These are phyloP conservation scores for Oreotrochilus melanogaster DNA, from an alignment of 2,113 vertebrate species.

Conservation along the genomic window DNA sequence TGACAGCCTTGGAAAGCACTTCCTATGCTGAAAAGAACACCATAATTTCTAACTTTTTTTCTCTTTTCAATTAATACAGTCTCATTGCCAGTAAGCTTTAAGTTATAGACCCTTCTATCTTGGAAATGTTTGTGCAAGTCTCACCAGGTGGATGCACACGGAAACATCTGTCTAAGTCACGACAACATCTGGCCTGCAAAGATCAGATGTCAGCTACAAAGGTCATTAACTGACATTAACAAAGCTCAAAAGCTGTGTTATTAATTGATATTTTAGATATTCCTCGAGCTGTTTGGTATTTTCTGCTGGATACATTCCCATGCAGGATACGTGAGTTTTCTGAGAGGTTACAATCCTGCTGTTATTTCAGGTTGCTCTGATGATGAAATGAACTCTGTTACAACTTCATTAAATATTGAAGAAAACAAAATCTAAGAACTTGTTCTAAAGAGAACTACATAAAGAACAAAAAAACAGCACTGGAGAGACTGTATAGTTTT, in stretches of 20 bases:
- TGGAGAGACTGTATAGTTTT: not conserved
- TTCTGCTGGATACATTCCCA: not conserved
- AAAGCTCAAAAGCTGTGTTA: not conserved
- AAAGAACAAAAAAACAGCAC: not conserved
- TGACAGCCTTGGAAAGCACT: not conserved
- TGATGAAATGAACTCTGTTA: not conserved
- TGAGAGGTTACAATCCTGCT: not conserved
- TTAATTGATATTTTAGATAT: rapidly evolving
- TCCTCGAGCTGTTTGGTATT: not conserved
- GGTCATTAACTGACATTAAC: not conserved
- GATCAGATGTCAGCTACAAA: not conserved
- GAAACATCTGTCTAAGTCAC: rapidly evolving
- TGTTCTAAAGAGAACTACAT: not conserved
- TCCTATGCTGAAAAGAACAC: rapidly evolving
- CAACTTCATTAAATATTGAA: not conserved
- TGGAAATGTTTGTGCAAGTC: not conserved
- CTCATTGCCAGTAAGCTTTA: not conserved
- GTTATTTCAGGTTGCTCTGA: not conserved
- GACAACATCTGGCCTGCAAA: not conserved
- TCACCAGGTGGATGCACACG: rapidly evolving
- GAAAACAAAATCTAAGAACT: not conserved
- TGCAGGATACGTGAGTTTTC: rapidly evolving
- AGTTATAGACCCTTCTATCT: not conserved
- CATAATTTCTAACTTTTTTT: too few species aligned
- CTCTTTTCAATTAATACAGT: not conserved